Evolutionary conservation across 2,797 vertebrate genomes (phyloP).

Genomic region (Paratrypauchen microcephalus): DNA sequence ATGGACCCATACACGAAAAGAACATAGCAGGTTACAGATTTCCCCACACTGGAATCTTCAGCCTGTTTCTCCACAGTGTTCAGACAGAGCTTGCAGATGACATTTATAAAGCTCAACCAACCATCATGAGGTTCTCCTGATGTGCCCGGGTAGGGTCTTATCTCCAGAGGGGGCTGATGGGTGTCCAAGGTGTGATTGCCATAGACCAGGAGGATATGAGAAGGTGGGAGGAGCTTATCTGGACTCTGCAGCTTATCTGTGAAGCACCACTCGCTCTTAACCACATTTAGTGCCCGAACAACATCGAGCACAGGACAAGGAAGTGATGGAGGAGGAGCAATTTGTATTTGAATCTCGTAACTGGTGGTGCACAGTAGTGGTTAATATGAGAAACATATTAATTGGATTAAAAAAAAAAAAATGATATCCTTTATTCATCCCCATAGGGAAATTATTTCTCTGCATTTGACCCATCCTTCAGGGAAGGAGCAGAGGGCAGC

Average conservation of each 20-base stretch:
- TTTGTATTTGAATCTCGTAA: neutral
- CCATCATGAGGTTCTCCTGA: neutral
- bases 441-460: no score
- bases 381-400: neutral
- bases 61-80: neutral
- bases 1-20: neutral
- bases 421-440: no score
- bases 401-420: no score
- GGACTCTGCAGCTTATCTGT: conserved; percentile 51
- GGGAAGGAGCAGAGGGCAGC: no score
- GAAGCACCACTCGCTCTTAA: conserved; percentile 8
- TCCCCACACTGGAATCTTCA: neutral
- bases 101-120: neutral
- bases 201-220: conserved; percentile 7
- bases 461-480: no score
- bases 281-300: no score
- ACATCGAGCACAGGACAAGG: neutral
- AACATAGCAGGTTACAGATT: neutral
- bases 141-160: neutral
- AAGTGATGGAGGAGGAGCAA: neutral
- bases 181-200: conserved; percentile 32
- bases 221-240: conserved; percentile 36
- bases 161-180: conserved; percentile 22
- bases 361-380: neutral
- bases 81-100: neutral